Evolutionary conservation across 1,140 invertebrate species (phyloP).

Genomic region (Ptiloglossa arizonensis): DNA sequence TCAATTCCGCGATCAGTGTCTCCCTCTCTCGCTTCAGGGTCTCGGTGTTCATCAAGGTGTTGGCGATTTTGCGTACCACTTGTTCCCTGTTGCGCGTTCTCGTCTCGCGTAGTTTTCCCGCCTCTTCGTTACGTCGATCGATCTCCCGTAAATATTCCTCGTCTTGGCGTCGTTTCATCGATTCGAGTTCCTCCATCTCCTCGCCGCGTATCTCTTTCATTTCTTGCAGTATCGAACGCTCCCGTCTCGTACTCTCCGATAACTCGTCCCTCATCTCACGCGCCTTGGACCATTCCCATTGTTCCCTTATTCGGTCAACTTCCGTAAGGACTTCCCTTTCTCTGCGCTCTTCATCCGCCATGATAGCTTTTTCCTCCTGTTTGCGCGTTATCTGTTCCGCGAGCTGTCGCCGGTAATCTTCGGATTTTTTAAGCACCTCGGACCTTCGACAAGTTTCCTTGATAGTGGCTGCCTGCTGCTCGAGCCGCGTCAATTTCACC

Average conservation of each 20-base stretch:
- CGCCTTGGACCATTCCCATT: constrained; percentile 43
- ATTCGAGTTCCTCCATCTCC: constrained; percentile 38
- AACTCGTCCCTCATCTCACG: constrained; percentile 38
- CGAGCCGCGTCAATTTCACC: constrained; percentile 24
- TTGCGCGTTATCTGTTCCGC: constrained; percentile 62
- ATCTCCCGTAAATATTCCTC: constrained; percentile 54
- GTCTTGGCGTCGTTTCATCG: constrained; percentile 33
- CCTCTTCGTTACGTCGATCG: constrained; percentile 31
- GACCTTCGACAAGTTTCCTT: constrained; percentile 5
- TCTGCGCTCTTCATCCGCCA: constrained; percentile 51
- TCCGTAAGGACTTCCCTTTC: constrained; percentile 64
- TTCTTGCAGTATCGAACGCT: constrained; percentile 56
- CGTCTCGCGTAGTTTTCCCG: constrained; percentile 23
- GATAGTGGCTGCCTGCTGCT: constrained; percentile 13
- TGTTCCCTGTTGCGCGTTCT: constrained; percentile 47
- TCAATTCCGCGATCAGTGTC: constrained; percentile 63
- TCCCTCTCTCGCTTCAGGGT: constrained; percentile 51
- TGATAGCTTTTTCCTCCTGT: constrained; percentile 25
- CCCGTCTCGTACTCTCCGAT: constrained; percentile 49
- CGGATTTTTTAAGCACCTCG: background rate
- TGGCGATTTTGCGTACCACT: constrained; percentile 48
- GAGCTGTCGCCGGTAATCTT: constrained; percentile 61
- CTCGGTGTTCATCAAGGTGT: constrained; percentile 54
- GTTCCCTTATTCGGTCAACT: constrained; percentile 61
- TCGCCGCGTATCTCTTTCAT: constrained; percentile 47